phyloP scores from a whole-genome alignment of 2,113 vertebrate species.

The Picathartes gymnocephalus region DNA sequence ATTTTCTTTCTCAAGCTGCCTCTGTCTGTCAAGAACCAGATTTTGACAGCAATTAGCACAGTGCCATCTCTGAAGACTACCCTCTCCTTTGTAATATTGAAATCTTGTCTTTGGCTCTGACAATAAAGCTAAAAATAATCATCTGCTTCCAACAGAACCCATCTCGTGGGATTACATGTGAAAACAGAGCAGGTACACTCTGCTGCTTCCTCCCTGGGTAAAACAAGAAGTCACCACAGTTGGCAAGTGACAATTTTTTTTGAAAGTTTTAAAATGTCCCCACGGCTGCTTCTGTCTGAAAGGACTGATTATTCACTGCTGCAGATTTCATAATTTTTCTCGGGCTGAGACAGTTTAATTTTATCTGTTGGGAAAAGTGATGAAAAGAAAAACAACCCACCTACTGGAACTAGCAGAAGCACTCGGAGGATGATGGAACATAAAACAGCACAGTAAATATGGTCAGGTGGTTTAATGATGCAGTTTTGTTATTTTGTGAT shows the following conservation, averaged over 20 bases:
- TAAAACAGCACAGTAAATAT: background rate
- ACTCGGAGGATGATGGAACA: background rate
- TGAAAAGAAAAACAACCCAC: background rate
- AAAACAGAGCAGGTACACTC: background rate
- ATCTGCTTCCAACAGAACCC: background rate
- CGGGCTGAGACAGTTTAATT: slow-evolving; percentile 24
- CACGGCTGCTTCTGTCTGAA: background rate
- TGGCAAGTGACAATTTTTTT: slow-evolving; percentile 1
- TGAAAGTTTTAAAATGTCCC: background rate
- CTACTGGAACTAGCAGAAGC: background rate
- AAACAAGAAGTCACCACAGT: background rate
- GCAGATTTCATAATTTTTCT: slow-evolving; percentile 16
- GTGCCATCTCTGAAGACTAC: background rate
- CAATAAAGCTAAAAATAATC: background rate
- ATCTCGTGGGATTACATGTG: background rate
- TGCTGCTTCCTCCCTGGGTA: background rate
- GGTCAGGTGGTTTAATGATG: slow-evolving; percentile 50
- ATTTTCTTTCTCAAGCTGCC: background rate
- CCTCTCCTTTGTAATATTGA: background rate
- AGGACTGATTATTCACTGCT: background rate
- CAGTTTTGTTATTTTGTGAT: background rate
- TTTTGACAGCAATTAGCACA: slow-evolving; percentile 39
- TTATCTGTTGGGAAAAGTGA: slow-evolving; percentile 15
- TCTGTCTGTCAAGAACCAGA: background rate
- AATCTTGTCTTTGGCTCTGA: background rate